phyloP scores from a whole-genome alignment of 2,888 invertebrate genomes.

The Meandrusa payeni region DNA sequence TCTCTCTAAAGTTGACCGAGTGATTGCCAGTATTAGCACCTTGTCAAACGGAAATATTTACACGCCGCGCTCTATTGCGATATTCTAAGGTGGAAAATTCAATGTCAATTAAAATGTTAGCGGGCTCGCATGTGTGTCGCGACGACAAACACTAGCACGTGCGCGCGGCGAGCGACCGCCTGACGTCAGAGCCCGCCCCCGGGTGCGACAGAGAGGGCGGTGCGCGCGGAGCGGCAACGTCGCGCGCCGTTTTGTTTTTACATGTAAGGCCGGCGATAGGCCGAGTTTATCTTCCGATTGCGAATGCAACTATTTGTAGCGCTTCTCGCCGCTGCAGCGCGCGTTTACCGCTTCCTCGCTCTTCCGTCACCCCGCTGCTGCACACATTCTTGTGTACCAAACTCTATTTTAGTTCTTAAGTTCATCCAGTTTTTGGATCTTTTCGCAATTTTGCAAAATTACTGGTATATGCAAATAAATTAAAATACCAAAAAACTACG shows the following conservation, averaged over 20 bases:
- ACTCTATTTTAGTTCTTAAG: too few relatives aligned
- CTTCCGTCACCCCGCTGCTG: slow-evolving; percentile 44
- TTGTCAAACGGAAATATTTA: slow-evolving; percentile 27
- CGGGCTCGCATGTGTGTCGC: slow-evolving; percentile 64
- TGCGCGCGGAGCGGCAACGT: slow-evolving; percentile 60
- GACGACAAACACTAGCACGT: slow-evolving; percentile 70
- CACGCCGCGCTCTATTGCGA: slow-evolving; percentile 34
- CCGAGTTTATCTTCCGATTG: slow-evolving; percentile 74
- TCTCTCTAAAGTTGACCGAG: slow-evolving; percentile 5
- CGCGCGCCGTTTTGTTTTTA: slow-evolving; percentile 72
- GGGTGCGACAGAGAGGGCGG: slow-evolving; percentile 47
- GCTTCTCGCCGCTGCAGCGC: slow-evolving; percentile 49
- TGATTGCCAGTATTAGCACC: slow-evolving; percentile 15
- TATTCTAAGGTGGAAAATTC: slow-evolving; percentile 41
- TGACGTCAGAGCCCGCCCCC: slow-evolving; percentile 64
- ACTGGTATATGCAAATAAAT: too few relatives aligned
- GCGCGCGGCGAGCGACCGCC: slow-evolving; percentile 59
- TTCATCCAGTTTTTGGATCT: too few relatives aligned
- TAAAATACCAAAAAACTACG: too few relatives aligned
- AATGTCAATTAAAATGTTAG: slow-evolving; percentile 49
- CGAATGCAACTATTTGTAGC: slow-evolving; percentile 70
- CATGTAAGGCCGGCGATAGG: slow-evolving; percentile 64
- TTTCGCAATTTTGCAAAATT: too few relatives aligned
- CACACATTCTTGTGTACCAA: too few relatives aligned
- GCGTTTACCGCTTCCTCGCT: slow-evolving; percentile 42